Conservation (phyloP, 1,140 invertebrate genomes). For the Melipona quadrifasciata region DNA sequence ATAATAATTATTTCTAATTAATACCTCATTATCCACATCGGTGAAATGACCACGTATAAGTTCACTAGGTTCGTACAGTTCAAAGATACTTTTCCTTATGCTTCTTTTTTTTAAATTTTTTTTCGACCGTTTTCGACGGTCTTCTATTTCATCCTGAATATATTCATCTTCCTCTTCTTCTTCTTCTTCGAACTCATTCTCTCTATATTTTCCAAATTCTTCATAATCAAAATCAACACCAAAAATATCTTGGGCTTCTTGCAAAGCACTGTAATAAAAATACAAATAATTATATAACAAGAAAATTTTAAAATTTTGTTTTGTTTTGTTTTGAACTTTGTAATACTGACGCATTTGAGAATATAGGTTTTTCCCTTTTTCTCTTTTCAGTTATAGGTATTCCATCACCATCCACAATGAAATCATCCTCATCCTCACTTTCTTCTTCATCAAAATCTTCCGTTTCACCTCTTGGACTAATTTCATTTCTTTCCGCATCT, state of each 20-base stretch:
- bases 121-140: constrained; percentile 83
- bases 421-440: constrained; percentile 95
- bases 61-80: constrained; percentile 98
- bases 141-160: constrained; percentile 85
- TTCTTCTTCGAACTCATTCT: constrained; percentile 92
- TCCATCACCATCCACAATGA: constrained; percentile 98
- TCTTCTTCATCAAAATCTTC: constrained; percentile 89
- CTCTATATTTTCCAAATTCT: constrained; percentile 95
- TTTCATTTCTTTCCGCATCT: constrained; percentile 88
- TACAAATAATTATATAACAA: not conserved
- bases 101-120: constrained; percentile 90
- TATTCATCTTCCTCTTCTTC: constrained; percentile 90
- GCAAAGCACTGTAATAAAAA: constrained; percentile 84
- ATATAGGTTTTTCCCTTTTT: constrained; percentile 93
- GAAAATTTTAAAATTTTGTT: not conserved
- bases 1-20: not conserved
- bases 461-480: constrained; percentile 84
- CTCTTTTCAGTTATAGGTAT: constrained; percentile 93
- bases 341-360: constrained; percentile 88
- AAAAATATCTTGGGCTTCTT: constrained; percentile 99
- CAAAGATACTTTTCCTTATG: constrained; percentile 94
- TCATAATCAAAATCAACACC: constrained; percentile 99
- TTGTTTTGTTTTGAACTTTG: too few relatives aligned
- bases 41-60: constrained; percentile 98
- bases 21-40: constrained; percentile 94